These are phyloP conservation scores for Gambusia yucatana DNA, from an alignment of 2,797 vertebrate genomes.

Conservation along the genomic window DNA sequence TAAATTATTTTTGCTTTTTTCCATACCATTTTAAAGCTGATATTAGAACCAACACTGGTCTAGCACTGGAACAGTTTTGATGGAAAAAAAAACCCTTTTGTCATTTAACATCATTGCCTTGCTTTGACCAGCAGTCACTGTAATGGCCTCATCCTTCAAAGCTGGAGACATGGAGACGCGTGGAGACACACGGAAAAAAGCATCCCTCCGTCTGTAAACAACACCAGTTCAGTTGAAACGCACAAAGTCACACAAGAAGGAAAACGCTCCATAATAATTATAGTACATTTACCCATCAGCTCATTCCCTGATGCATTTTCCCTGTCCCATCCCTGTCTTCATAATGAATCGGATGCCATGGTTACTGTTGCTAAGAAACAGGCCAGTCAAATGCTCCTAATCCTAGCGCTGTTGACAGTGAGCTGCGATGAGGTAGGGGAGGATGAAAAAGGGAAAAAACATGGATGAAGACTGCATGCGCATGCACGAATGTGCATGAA, in stretches of 20 bases:
- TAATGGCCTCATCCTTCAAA: constrained; percentile 17
- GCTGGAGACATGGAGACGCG: not conserved
- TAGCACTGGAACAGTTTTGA: not conserved
- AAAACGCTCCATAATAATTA: constrained; percentile 71
- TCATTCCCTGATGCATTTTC: constrained; percentile 78
- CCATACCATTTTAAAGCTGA: not conserved
- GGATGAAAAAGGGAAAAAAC: constrained; percentile 52
- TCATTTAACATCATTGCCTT: not conserved
- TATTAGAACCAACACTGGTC: not conserved
- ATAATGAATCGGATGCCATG: constrained; percentile 80
- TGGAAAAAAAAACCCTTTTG: not conserved
- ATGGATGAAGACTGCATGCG: constrained; percentile 22
- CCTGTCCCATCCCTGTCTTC: constrained; percentile 82
- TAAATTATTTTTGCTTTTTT: not conserved
- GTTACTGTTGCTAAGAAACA: constrained; percentile 85
- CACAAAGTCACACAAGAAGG: constrained; percentile 43
- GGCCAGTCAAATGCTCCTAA: constrained; percentile 86
- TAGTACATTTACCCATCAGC: constrained; percentile 72
- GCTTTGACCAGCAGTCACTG: constrained; percentile 2
- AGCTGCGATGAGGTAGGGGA: constrained; percentile 77
- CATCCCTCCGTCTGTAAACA: not conserved
- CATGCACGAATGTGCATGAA: constrained; percentile 1
- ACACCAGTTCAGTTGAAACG: constrained; percentile 33
- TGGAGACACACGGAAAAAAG: constrained; percentile 20
- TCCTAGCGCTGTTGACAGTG: constrained; percentile 83